Base-by-base conservation (phyloP, 1,140 invertebrate species). In the Apocrypta bakeri region DNA sequence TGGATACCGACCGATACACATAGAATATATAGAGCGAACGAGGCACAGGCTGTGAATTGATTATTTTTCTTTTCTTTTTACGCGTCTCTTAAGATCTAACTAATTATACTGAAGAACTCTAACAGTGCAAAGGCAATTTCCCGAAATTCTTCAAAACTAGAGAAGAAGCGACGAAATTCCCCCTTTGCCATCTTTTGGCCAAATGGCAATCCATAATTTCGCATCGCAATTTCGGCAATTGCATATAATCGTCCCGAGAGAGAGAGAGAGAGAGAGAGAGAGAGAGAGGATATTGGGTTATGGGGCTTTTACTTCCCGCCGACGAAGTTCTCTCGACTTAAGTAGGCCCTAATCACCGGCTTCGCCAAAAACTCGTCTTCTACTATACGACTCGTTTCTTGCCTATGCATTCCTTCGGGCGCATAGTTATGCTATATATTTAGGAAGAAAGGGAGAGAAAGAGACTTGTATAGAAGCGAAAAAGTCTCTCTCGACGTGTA, bases 281-380 rank as follows among this genome's bases (percentile, higher is more conserved):
- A 37, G 8, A n/a, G 48, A 31, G 0, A 24, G 17, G 61, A 11
- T 85, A 85, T 88, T 86, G 87, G n/a, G n/a, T n/a, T n/a, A n/a
- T n/a, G n/a, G n/a, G n/a, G 86, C 88, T 90, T 90, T 90, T 90
- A 90, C 88, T 88, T 87, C 88, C 83, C 85, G 85, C 81, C 86
- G 84, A 80, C 83, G 48, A 17, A 6, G 48, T 86, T 86, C 85
- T 86, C 69, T 83, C 81, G 84, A 90, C 86, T 90, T 90, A 90
- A 91, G 89, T 89, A 90, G 88, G 88, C 87, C 40, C 88, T 91
- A 91, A 91, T 90, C 88, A 90, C 86, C 83, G 87, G 87, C 87
- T 89, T 90, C 85, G 82, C 84, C 86, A 77, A 76, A 85, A 89
- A 88, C 85, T 85, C 86, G 84, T 85, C 86, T 29, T 48, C 31